A percentile compares a stretch with the other conserved stretches of the same genome.
phyloP scores from a whole-genome alignment of 2,888 invertebrate genomes.

The Amorpha juglandis region DNA sequence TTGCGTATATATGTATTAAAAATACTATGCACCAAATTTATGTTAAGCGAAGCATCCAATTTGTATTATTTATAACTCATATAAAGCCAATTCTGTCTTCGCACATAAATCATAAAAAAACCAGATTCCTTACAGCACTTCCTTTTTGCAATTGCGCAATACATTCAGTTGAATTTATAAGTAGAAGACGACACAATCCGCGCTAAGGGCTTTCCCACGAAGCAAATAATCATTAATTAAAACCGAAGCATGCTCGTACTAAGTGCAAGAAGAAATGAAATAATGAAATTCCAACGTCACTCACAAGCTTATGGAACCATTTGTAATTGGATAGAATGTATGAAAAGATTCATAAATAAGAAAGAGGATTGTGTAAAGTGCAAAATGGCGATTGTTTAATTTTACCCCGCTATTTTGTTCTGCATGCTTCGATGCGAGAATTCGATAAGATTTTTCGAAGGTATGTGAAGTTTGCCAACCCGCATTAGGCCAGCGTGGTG shows the following conservation, averaged over 20 bases:
- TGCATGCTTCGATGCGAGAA: no score
- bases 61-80: neutral
- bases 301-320: neutral
- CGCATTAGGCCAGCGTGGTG: no score
- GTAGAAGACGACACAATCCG: neutral
- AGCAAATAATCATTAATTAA: constrained; percentile 17
- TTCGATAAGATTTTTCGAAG: no score
- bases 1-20: no score
- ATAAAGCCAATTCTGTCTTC: neutral
- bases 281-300: constrained; percentile 9
- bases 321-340: constrained; percentile 14
- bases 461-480: no score
- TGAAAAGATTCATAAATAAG: constrained; percentile 22
- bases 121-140: neutral
- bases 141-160: constrained; percentile 13
- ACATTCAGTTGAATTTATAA: constrained; percentile 4
- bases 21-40: no score
- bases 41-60: neutral
- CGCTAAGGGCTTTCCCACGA: constrained; percentile 16
- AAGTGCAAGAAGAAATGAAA: constrained; percentile 21
- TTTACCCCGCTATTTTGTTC: neutral
- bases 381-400: neutral
- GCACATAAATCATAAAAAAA: no score
- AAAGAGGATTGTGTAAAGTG: constrained; percentile 12
- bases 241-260: constrained; percentile 9